phyloP scores from a whole-genome alignment of 2,888 invertebrate genomes.

The Sclerodermus sp. region DNA sequence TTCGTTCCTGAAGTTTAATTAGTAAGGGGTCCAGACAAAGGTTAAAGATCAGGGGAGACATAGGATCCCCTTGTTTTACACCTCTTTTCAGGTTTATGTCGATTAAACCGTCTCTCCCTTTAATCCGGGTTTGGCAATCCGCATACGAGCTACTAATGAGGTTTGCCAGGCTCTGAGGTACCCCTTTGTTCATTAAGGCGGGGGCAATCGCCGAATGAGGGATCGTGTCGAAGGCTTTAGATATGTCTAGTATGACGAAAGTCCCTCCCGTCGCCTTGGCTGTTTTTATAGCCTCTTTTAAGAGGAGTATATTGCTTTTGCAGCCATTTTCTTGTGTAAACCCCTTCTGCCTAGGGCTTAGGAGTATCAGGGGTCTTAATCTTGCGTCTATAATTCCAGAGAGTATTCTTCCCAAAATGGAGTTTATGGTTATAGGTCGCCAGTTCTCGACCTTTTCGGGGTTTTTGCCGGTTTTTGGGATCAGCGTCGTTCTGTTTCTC shows the following conservation, averaged over 20 bases:
- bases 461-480: not conserved
- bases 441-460: not conserved
- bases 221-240: slow-evolving; percentile 11
- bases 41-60: slow-evolving; percentile 6
- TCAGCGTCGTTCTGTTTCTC: not conserved
- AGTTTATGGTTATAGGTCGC: slow-evolving; percentile 7
- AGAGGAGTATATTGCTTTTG: slow-evolving; percentile 40
- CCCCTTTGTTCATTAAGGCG: slow-evolving; percentile 40
- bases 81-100: not conserved
- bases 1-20: not conserved
- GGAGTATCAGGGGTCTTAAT: not conserved
- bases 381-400: slow-evolving; percentile 7
- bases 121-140: slow-evolving; percentile 32
- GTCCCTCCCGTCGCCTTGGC: too few relatives aligned
- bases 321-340: slow-evolving; percentile 28
- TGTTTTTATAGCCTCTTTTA: slow-evolving; percentile 16
- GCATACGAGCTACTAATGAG: slow-evolving; percentile 44
- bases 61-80: slow-evolving; percentile 8
- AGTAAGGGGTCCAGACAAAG: not conserved
- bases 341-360: slow-evolving; percentile 6
- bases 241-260: slow-evolving; percentile 4
- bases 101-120: not conserved
- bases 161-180: slow-evolving; percentile 34
- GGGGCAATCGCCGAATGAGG: slow-evolving; percentile 12
- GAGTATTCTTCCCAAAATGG: slow-evolving; percentile 5